Conservation (phyloP, 2,888 invertebrate species). For the Apotomis turbidana region DNA sequence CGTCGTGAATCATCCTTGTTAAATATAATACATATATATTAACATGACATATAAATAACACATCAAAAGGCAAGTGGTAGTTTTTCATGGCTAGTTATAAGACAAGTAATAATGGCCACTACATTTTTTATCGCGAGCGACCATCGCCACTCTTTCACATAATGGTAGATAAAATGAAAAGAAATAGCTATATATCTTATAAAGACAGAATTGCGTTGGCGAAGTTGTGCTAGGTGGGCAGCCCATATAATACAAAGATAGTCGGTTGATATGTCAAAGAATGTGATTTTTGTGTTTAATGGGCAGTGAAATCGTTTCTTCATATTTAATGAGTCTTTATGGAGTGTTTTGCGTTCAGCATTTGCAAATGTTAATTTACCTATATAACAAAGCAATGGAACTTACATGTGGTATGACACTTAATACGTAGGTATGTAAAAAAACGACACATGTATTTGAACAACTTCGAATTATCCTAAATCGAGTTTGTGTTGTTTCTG, state of each 20-base stretch:
- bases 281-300: not conserved
- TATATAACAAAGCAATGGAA: slow-evolving; percentile 16
- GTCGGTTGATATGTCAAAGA: slow-evolving; percentile 17
- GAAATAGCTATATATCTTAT: no score
- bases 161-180: no score
- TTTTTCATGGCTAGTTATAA: not conserved
- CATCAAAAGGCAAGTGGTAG: slow-evolving; percentile 35
- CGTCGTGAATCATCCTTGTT: slow-evolving; percentile 50
- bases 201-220: no score
- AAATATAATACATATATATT: slow-evolving; percentile 19
- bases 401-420: slow-evolving; percentile 16
- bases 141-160: no score
- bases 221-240: not conserved
- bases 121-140: no score
- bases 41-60: slow-evolving; percentile 11
- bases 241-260: slow-evolving; percentile 3
- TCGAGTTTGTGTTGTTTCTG: not conserved
- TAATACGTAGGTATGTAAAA: slow-evolving; percentile 1
- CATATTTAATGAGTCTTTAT: not conserved
- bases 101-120: not conserved
- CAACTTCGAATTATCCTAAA: slow-evolving; percentile 12
- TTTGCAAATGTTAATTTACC: not conserved
- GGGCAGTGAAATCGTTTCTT: not conserved
- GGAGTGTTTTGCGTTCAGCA: not conserved
- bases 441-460: slow-evolving; percentile 6